A percentile compares a stretch with the other conserved stretches of the same genome.
Evolutionary conservation across 2,797 vertebrate species (phyloP).

Genomic region (Chelon auratus): DNA sequence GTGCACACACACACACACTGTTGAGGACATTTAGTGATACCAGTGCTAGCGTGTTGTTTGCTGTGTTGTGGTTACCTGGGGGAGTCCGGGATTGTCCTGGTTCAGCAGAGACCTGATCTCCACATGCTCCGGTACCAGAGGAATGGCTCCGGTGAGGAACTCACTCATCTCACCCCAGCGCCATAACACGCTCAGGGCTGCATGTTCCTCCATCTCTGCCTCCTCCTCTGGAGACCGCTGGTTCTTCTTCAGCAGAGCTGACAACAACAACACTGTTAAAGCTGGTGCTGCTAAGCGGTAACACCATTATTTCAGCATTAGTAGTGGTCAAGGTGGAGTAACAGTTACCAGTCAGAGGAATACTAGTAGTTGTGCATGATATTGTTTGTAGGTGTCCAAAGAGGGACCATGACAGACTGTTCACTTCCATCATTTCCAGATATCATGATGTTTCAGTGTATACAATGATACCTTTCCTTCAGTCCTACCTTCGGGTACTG

Average conservation of each 20-base stretch:
- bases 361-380: too few species aligned
- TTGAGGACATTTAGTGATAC: not conserved
- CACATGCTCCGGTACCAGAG: slow-evolving; percentile 92
- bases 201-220: slow-evolving; percentile 87
- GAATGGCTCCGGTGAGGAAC: slow-evolving; percentile 83
- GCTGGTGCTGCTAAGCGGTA: not conserved
- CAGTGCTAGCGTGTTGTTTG: not conserved
- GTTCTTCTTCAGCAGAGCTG: slow-evolving; percentile 84
- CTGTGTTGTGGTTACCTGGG: slow-evolving; percentile 84
- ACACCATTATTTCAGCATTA: too few species aligned
- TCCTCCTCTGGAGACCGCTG: slow-evolving; percentile 77
- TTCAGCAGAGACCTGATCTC: slow-evolving; percentile 90
- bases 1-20: slow-evolving; percentile 16
- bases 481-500: slow-evolving; percentile 87
- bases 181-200: slow-evolving; percentile 89
- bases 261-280: slow-evolving; percentile 29
- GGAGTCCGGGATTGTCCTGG: slow-evolving; percentile 86
- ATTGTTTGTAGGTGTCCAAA: too few species aligned
- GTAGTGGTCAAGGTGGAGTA: too few species aligned
- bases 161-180: slow-evolving; percentile 93
- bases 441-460: too few species aligned
- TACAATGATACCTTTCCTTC: not conserved
- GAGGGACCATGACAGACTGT: too few species aligned
- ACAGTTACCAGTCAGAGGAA: too few species aligned
- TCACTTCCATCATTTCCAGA: too few species aligned